Evolutionary conservation across 1,140 invertebrate species (phyloP), one percentile per base, ranked within the genome.

Genomic region (Caligus rogercresseyi): DNA sequence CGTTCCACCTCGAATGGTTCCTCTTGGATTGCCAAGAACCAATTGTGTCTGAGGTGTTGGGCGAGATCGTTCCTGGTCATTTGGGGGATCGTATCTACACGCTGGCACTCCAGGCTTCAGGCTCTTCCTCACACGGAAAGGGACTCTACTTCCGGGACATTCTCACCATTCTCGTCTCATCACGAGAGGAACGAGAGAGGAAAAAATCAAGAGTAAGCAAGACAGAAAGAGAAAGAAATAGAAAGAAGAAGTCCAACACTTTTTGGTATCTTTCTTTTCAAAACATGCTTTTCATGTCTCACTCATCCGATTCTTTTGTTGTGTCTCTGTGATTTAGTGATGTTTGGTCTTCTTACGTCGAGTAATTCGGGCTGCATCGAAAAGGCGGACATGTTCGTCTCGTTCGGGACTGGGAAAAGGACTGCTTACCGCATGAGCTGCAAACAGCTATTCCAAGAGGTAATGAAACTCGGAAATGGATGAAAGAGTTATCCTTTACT

Each of bases 111-210:
- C 26, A 25, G 63, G 3, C 61, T 54, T 59, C 25, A 52, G 23
- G 16, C 65, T 57, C 65, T 56, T 72, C 72, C 52, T 87, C 86
- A 25, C 83, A 80, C 21, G 73, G 78, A 21, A 81, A 85, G 70
- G 87, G 87, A n/a, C 83, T 91, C 63, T 76, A 77, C 16, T 85
- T 87, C 65, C 84, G 84, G 70, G 87, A 91, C 67, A 74, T 91
- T 13, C 72, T 90, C 14, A 86, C 84, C 73, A 86, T 85, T 1
- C 74, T 91, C 52, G 86, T 90, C 31, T 77, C 90, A 76, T 91
- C 4, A 89, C 87, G 2, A 81, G 85, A 68, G 87, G 87, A 56
- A 82, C 78, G 16, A 76, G 81, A 66, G 86, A 89, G 67, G 87
- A 91, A 70, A 89, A 86, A 78, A 83, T 86, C 56, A 85, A 83